Evolutionary conservation across 2,113 vertebrate genomes (phyloP).

Genomic region (Silurus glanis): DNA sequence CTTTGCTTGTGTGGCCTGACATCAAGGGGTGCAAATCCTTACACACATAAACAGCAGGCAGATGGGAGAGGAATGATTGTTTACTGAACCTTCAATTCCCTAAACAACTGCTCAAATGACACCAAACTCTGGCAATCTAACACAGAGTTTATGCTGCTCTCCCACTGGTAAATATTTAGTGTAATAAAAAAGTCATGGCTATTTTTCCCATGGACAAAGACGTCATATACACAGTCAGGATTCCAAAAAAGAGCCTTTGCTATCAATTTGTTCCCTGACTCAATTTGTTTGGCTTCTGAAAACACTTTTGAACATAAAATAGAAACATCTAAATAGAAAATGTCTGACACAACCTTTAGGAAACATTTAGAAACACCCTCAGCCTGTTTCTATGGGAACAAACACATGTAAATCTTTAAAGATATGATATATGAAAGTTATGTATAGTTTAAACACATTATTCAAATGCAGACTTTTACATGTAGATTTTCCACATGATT

Average conservation of each 20-base stretch:
- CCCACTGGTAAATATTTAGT: slow-evolving; percentile 72
- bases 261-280: not conserved
- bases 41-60: slow-evolving; percentile 76
- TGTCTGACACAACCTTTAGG: not conserved
- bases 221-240: slow-evolving; percentile 2
- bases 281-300: not conserved
- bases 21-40: slow-evolving; percentile 68
- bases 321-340: slow-evolving; percentile 1
- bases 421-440: not conserved
- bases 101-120: slow-evolving; percentile 77
- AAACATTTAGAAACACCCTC: not conserved
- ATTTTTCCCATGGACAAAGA: slow-evolving; percentile 11
- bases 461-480: not conserved
- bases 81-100: slow-evolving; percentile 66
- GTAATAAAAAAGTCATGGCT: slow-evolving; percentile 42
- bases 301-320: not conserved
- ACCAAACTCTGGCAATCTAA: slow-evolving; percentile 71
- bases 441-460: not conserved
- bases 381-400: not conserved
- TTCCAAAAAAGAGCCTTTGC: slow-evolving; percentile 11
- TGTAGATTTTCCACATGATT: not conserved
- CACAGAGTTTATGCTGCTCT: slow-evolving; percentile 58
- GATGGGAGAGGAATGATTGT: slow-evolving; percentile 67
- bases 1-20: slow-evolving; percentile 73
- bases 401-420: too few relatives aligned